phyloP scores from a whole-genome alignment of 23 tunicate genomes.

The Halocynthia roretzi region DNA sequence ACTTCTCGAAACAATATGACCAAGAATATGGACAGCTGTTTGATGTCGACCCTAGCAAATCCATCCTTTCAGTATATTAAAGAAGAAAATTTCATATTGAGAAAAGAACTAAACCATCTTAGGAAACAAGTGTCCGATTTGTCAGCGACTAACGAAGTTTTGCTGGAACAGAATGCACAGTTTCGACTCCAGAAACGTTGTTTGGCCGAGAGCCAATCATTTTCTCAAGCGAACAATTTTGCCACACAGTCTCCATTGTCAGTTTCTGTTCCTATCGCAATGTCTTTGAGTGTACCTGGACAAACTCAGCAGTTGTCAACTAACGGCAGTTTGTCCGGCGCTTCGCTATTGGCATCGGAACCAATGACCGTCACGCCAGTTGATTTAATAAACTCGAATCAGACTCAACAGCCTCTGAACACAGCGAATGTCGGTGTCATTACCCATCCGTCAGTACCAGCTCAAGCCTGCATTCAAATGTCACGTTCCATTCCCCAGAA shows the following conservation, averaged over 20 bases:
- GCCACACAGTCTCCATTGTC: slow-evolving; percentile 14
- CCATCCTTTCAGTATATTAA: slow-evolving; percentile 28
- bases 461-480: slow-evolving; percentile 19
- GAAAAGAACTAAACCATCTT: slow-evolving; percentile 67
- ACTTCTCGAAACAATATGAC: slow-evolving; percentile 5
- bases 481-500: slow-evolving; percentile 21
- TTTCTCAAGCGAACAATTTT: slow-evolving; percentile 10
- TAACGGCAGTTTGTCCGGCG: slow-evolving; percentile 10
- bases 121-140: slow-evolving; percentile 91
- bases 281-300: slow-evolving; percentile 25
- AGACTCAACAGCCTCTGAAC: background rate
- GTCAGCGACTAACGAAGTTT: slow-evolving; percentile 93
- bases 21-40: background rate
- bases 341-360: slow-evolving; percentile 9
- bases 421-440: slow-evolving; percentile 6
- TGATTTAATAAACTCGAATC: background rate
- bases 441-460: slow-evolving; percentile 13
- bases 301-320: slow-evolving; percentile 13
- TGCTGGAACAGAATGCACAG: slow-evolving; percentile 98
- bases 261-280: slow-evolving; percentile 25
- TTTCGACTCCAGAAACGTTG: slow-evolving; percentile 78
- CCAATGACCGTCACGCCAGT: slow-evolving; percentile 4
- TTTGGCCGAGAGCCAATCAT: slow-evolving; percentile 1
- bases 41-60: background rate
- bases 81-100: slow-evolving; percentile 71